phyloP scores from a whole-genome alignment of 2,888 invertebrate genomes.

The Myathropa florea region DNA sequence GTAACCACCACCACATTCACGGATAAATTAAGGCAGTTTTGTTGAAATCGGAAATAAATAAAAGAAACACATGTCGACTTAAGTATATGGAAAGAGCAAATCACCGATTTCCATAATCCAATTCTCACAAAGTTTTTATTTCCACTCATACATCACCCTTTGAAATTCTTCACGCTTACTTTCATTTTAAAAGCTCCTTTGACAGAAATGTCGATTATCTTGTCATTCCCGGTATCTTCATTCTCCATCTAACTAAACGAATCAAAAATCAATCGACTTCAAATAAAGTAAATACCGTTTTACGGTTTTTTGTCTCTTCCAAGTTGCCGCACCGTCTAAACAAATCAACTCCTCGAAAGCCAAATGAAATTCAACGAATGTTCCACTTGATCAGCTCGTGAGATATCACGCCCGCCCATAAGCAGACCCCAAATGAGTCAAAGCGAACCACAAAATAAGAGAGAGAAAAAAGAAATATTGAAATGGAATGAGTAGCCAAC shows the following conservation, averaged over 20 bases:
- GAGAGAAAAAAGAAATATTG: background rate
- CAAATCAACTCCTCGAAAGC: constrained; percentile 46
- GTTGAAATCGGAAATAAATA: too few relatives aligned
- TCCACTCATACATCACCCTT: background rate
- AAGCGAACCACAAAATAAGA: background rate
- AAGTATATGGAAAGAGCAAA: background rate
- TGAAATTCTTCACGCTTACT: background rate
- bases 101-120: background rate
- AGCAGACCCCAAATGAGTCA: constrained; percentile 18
- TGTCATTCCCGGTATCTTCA: constrained; percentile 2
- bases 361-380: constrained; percentile 49
- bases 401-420: constrained; percentile 64
- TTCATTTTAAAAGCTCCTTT: background rate
- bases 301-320: constrained; percentile 49
- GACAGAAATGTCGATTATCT: constrained; percentile 7
- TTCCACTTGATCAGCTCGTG: constrained; percentile 59
- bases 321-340: constrained; percentile 65
- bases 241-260: constrained; percentile 16
- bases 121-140: background rate
- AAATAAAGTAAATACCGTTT: constrained; percentile 39
- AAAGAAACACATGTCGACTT: background rate
- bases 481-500: constrained; percentile 32
- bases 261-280: constrained; percentile 45
- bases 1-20: background rate
- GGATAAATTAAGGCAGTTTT: background rate